Conservation (phyloP, 2,113 vertebrate species). For the Microcebus griseorufus region DNA sequence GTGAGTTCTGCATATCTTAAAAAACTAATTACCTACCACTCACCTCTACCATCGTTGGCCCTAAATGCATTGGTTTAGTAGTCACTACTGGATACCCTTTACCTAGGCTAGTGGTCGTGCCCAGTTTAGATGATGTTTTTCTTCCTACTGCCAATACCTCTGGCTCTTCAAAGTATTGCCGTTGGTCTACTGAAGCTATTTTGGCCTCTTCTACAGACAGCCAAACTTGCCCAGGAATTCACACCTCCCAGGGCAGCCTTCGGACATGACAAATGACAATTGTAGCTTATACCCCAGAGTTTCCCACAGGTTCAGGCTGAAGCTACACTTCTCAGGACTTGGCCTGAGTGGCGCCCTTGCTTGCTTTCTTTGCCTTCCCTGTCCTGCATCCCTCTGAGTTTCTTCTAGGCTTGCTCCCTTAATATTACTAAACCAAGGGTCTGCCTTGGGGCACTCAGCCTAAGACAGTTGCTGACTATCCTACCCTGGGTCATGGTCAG, state of each 20-base stretch:
- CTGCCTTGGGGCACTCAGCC: background rate
- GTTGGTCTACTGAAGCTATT: background rate
- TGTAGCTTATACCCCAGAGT: background rate
- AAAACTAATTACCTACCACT: background rate
- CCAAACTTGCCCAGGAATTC: background rate
- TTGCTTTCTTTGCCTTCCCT: background rate
- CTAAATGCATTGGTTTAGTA: background rate
- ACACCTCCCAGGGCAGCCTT: background rate
- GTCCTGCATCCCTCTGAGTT: background rate
- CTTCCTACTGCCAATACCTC: background rate
- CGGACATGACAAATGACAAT: background rate
- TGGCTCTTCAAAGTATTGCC: background rate
- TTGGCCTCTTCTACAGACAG: background rate
- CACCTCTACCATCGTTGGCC: background rate
- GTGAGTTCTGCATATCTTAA: background rate
- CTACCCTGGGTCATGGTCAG: background rate
- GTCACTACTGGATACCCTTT: background rate
- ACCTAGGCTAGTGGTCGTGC: background rate
- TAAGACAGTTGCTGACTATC: background rate
- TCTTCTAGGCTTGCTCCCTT: background rate
- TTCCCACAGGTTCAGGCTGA: background rate
- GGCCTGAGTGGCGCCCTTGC: fast-evolving
- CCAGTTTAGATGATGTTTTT: background rate
- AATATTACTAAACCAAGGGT: background rate
- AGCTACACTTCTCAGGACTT: background rate